Percentiles rank a stretch among this genome's conserved stretches.
Evolutionary conservation across 2,113 vertebrate genomes (phyloP).

Genomic region (Corvus cornix): DNA sequence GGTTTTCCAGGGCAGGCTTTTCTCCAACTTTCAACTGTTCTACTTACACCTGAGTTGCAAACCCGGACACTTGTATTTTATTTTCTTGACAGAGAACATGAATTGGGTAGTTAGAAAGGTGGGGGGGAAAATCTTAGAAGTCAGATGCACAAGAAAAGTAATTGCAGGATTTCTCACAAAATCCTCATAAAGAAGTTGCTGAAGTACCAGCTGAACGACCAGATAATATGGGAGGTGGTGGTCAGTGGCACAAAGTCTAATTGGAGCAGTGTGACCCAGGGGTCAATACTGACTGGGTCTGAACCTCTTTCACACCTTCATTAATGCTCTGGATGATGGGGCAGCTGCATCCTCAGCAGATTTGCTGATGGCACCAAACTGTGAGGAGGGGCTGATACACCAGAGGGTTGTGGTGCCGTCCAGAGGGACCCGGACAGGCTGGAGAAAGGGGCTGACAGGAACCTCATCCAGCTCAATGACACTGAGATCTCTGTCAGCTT

Average conservation of each 20-base stretch:
- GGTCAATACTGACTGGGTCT: background rate
- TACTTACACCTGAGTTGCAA: background rate
- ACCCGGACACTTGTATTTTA: background rate
- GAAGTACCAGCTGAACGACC: background rate
- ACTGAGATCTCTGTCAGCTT: background rate
- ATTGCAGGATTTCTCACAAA: background rate
- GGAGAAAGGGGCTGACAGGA: background rate
- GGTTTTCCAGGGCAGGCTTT: background rate
- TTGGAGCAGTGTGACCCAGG: background rate
- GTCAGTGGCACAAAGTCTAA: background rate
- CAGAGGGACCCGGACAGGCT: background rate
- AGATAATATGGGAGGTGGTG: background rate
- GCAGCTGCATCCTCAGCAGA: background rate
- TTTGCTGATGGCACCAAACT: background rate
- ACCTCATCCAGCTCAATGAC: background rate
- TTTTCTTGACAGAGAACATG: background rate
- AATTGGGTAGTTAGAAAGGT: background rate
- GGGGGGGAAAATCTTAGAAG: background rate
- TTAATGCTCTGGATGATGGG: too few relatives aligned
- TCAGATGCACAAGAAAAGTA: background rate
- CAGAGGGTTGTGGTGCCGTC: fast-evolving
- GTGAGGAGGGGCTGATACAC: background rate
- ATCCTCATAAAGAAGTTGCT: background rate
- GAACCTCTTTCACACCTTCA: background rate
- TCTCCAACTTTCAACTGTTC: background rate